Base-by-base conservation (phyloP, 2,113 vertebrate species). In the Microtus montanus region DNA sequence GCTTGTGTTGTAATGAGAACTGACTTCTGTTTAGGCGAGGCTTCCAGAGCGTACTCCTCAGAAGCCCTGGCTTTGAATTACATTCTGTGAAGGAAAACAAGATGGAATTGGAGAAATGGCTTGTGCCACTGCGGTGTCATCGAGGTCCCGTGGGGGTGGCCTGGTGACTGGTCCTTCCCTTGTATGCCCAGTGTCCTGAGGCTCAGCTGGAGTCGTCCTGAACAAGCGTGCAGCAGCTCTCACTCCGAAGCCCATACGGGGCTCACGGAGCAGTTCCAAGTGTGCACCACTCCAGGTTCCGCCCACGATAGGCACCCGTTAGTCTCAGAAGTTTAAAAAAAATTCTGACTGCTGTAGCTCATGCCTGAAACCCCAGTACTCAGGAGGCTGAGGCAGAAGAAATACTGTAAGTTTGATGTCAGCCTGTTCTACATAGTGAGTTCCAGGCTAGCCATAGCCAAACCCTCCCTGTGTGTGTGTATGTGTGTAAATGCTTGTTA, bases 1-100 rank as follows among this genome's bases (percentile, higher is more conserved):
- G 87, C 28, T 85, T 94, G 28, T 87, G 71, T 58, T 90, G 64
- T 96, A 80, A 77, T 73, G 90, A 89, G 68, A 96, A 83, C 19
- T 63, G 41, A 92, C 85, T 92, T 93, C 47, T 84, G 54, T 74
- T 92, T 79, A 89, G 74, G 70, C 54, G 49, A 92, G 41, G 47
- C 73, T 87, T 73, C 75, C 64, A 87, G 77, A 87, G 28, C 52
- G 52, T 49, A 63, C 71, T 84, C 63, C 63, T 61, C 22, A 68
- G 78, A 93, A 75, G 92, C 41, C 49, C 12, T 75, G 89, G 35
- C 73, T 82, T n/a, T 79, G 58, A 75, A 77, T 82, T 74, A 47
- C 70, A 80, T 96, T 77, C 47, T 90, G 8, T 54, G 73, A 52
- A n/a, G 41, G 20, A 41, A 58, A 44, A 30, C 70, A 10, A 68